Percentiles rank a stretch among this genome's conserved stretches.
Conservation (phyloP, 2,797 vertebrate genomes). For the Molossus alvarezi region DNA sequence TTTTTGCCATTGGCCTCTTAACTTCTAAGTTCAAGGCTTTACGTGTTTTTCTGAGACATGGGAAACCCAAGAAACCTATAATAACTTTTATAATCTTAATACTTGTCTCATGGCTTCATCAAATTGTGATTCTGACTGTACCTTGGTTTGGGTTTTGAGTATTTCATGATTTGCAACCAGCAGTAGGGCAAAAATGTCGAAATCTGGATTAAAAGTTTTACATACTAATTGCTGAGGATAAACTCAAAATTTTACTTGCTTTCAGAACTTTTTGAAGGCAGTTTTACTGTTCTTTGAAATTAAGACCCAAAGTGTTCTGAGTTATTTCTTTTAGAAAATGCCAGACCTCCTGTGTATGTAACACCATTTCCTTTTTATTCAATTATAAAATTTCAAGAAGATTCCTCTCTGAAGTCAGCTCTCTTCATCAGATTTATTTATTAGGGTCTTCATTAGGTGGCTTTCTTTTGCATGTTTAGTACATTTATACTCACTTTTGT, state of each 20-base stretch:
- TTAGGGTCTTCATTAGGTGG: neutral
- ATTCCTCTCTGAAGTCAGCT: neutral
- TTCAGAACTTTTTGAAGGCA: constrained; percentile 31
- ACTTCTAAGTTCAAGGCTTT: constrained; percentile 57
- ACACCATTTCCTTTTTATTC: neutral
- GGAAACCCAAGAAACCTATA: neutral
- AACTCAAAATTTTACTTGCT: constrained; percentile 49
- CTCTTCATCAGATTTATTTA: constrained; percentile 10
- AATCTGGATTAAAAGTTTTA: constrained; percentile 32
- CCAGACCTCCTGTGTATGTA: neutral
- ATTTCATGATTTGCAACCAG: constrained; percentile 61
- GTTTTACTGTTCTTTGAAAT: constrained; percentile 56
- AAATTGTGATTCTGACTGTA: constrained; percentile 50
- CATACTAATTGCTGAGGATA: neutral
- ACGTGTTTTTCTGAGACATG: constrained; percentile 52
- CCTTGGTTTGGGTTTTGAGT: constrained; percentile 62
- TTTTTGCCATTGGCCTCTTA: constrained; percentile 54
- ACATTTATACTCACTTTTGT: constrained; percentile 16
- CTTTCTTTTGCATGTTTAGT: constrained; percentile 26
- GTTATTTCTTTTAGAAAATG: constrained; percentile 44
- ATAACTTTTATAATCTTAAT: constrained; percentile 44
- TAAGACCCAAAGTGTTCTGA: constrained; percentile 10
- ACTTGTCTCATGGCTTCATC: constrained; percentile 45
- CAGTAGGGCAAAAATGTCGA: constrained; percentile 51
- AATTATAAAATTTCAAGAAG: constrained; percentile 23